phyloP scores from a whole-genome alignment of 1,140 invertebrate species.

The Lerema accius region DNA sequence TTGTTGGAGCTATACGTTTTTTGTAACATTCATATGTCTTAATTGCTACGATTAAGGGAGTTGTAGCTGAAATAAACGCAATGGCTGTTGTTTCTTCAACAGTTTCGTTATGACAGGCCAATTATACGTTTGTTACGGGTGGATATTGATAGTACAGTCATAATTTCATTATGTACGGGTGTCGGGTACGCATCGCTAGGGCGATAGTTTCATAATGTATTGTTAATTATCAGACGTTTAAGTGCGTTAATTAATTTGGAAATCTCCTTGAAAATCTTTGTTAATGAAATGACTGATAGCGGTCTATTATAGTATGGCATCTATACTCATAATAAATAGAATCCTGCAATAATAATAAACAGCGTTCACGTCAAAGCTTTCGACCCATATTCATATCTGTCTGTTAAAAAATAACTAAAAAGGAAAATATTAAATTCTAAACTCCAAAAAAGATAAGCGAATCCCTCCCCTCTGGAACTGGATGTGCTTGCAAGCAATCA shows the following conservation, averaged over 20 bases:
- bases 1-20: constrained; percentile 34
- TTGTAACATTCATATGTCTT: constrained; percentile 29
- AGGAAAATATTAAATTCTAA: background rate
- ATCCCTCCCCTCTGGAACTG: constrained; percentile 5
- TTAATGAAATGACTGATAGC: too few species aligned
- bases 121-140: constrained; percentile 20
- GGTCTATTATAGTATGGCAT: too few species aligned
- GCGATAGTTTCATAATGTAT: background rate
- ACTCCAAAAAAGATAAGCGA: constrained; percentile 1
- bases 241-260: too few species aligned
- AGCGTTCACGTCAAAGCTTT: too few species aligned
- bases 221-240: too few species aligned
- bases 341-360: too few species aligned
- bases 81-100: constrained; percentile 11
- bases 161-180: constrained; percentile 7
- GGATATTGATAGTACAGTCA: constrained; percentile 7
- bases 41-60: constrained; percentile 26
- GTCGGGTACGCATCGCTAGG: background rate
- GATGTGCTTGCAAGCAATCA: constrained; percentile 5
- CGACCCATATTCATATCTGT: too few species aligned
- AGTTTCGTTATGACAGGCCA: constrained; percentile 32
- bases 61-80: constrained; percentile 23
- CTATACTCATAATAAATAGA: too few species aligned
- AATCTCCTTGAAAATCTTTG: too few species aligned
- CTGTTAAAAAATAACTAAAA: background rate